phyloP scores from a whole-genome alignment of 2,113 vertebrate species.

The Procapra przewalskii region DNA sequence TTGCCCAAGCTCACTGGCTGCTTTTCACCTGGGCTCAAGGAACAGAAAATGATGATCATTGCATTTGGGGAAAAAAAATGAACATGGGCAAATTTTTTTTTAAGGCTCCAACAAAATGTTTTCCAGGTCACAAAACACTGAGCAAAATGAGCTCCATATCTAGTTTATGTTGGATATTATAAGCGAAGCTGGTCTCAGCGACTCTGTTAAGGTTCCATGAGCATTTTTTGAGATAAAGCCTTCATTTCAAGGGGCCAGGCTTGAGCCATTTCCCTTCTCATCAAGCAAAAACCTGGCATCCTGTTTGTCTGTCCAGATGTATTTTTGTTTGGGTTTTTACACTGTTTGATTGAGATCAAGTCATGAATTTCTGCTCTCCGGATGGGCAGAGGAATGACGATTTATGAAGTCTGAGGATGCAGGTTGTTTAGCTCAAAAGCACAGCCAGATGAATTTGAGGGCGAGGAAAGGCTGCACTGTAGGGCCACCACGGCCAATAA shows the following conservation, averaged over 20 bases:
- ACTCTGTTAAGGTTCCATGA: constrained; percentile 69
- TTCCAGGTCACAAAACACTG: constrained; percentile 72
- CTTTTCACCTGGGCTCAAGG: constrained; percentile 33
- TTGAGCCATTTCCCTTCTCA: constrained; percentile 63
- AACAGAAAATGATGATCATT: constrained; percentile 37
- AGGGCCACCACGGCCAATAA: not conserved
- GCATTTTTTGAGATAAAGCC: constrained; percentile 69
- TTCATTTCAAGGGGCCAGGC: constrained; percentile 69
- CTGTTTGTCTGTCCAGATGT: constrained; percentile 55
- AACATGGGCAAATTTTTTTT: constrained; percentile 48
- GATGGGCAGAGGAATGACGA: not conserved
- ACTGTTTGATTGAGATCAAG: constrained; percentile 57
- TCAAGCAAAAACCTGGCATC: constrained; percentile 65
- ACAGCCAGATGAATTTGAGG: constrained; percentile 53
- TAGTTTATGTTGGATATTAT: constrained; percentile 72
- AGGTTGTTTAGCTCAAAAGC: constrained; percentile 53
- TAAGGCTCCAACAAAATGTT: constrained; percentile 68
- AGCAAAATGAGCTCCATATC: constrained; percentile 63
- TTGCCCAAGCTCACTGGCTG: not conserved
- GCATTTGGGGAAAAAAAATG: not conserved
- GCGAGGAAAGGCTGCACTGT: not conserved
- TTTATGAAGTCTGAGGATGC: constrained; percentile 55
- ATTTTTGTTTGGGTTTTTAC: constrained; percentile 73
- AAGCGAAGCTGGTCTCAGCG: constrained; percentile 59
- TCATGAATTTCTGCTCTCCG: constrained; percentile 51